Evolutionary conservation across 2,888 invertebrate genomes (phyloP).

Genomic region (Pardosa pseudoannulata): DNA sequence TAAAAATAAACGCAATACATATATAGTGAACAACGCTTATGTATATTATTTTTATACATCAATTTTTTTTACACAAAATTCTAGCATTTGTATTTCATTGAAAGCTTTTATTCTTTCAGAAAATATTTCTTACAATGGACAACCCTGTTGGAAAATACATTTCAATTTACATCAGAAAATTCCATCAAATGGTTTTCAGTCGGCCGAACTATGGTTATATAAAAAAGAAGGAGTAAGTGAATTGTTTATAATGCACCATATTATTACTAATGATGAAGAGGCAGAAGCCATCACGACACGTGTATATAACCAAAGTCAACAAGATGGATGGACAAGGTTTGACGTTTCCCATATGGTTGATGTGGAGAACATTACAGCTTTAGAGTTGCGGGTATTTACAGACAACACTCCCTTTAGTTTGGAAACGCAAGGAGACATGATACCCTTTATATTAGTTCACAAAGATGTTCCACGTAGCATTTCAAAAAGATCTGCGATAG

Average conservation of each 20-base stretch:
- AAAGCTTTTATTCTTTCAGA: constrained; percentile 9
- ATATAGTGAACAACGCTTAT: too few species aligned
- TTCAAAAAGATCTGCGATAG: neutral
- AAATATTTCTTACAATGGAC: neutral
- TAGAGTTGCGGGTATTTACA: neutral
- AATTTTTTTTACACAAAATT: too few species aligned
- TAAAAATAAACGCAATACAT: too few species aligned
- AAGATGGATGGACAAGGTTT: neutral
- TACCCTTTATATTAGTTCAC: constrained; percentile 18
- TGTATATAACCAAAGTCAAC: neutral
- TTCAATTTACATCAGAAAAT: neutral
- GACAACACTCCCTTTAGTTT: neutral
- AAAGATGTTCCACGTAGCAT: neutral
- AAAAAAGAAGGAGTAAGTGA: neutral
- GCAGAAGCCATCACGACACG: neutral
- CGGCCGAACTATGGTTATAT: constrained; percentile 17
- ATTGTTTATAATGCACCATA: neutral
- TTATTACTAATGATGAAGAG: neutral
- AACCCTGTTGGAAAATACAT: neutral
- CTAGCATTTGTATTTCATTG: too few species aligned
- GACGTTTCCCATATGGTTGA: neutral
- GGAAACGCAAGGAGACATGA: neutral
- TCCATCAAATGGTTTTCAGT: neutral
- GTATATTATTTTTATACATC: too few species aligned
- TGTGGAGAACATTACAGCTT: neutral